Evolutionary conservation across 2,888 invertebrate species (phyloP).

Genomic region (Mechanitis messenoides): DNA sequence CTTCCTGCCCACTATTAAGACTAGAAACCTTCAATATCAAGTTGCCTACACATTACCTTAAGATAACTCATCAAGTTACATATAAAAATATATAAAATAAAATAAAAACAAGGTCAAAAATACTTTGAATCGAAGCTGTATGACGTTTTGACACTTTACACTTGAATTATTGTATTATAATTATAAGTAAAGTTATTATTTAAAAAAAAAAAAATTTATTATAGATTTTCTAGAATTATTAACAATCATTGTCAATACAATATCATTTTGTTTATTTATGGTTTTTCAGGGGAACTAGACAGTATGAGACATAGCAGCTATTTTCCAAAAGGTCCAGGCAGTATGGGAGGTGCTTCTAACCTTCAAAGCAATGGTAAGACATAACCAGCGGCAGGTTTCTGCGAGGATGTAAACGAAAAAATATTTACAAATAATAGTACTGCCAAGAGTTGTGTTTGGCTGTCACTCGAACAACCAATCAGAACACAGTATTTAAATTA

Average conservation of each 20-base stretch:
- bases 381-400: slow-evolving; percentile 10
- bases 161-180: no score
- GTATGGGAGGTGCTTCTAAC: slow-evolving; percentile 50
- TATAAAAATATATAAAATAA: slow-evolving; percentile 15
- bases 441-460: no score
- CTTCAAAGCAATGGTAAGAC: slow-evolving; percentile 48
- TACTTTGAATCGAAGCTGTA: not conserved
- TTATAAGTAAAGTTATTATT: no score
- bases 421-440: no score
- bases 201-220: no score
- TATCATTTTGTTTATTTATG: slow-evolving; percentile 17
- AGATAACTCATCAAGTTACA: slow-evolving; percentile 24
- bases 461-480: no score
- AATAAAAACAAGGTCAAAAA: slow-evolving; percentile 3
- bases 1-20: slow-evolving; percentile 33
- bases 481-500: no score
- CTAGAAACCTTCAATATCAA: slow-evolving; percentile 29
- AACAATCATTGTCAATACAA: not conserved
- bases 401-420: no score
- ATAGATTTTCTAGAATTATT: no score
- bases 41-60: slow-evolving; percentile 32
- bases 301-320: slow-evolving; percentile 75
- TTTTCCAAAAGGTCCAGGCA: slow-evolving; percentile 67
- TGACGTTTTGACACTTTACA: no score
- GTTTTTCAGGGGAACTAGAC: slow-evolving; percentile 75